These are phyloP conservation scores for Smutsia temminckii DNA, from an alignment of 2,797 vertebrate species.

Conservation along the genomic window DNA sequence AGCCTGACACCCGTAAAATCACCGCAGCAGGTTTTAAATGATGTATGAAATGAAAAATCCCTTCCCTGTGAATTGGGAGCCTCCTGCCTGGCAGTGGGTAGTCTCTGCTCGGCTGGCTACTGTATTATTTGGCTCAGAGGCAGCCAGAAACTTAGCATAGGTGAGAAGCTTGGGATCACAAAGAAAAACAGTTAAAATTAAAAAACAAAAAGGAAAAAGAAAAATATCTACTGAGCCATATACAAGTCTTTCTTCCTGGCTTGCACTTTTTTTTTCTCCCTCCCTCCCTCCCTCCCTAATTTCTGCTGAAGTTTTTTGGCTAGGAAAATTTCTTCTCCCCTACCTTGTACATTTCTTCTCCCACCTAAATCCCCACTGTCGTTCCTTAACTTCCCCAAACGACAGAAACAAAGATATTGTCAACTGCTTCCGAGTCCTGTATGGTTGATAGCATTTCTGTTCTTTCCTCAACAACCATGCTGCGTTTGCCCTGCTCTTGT, in stretches of 20 bases:
- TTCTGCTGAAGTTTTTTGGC: neutral
- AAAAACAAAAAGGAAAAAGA: neutral
- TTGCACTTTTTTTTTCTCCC: neutral
- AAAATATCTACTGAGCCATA: neutral
- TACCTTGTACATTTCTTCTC: neutral
- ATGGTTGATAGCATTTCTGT: neutral
- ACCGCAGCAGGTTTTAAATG: slow-evolving; percentile 69
- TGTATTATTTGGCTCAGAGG: slow-evolving; percentile 35
- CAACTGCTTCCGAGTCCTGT: too few species aligned
- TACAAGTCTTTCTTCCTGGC: neutral
- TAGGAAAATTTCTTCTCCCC: neutral
- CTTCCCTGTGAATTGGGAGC: slow-evolving; percentile 33
- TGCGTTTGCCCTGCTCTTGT: neutral
- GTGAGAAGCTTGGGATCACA: slow-evolving; percentile 12
- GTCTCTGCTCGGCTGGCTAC: slow-evolving; percentile 41
- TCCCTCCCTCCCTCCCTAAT: neutral
- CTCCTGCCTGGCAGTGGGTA: slow-evolving; percentile 24
- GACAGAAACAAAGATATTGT: neutral
- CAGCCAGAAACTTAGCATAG: neutral
- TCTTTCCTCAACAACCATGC: neutral
- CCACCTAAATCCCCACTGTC: neutral
- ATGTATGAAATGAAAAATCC: slow-evolving; percentile 73
- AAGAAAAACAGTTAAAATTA: slow-evolving; percentile 37
- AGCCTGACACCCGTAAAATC: slow-evolving; percentile 67
- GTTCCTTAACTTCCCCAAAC: neutral